phyloP scores from a whole-genome alignment of 2,888 invertebrate genomes.

The Cerceris ruficornis region DNA sequence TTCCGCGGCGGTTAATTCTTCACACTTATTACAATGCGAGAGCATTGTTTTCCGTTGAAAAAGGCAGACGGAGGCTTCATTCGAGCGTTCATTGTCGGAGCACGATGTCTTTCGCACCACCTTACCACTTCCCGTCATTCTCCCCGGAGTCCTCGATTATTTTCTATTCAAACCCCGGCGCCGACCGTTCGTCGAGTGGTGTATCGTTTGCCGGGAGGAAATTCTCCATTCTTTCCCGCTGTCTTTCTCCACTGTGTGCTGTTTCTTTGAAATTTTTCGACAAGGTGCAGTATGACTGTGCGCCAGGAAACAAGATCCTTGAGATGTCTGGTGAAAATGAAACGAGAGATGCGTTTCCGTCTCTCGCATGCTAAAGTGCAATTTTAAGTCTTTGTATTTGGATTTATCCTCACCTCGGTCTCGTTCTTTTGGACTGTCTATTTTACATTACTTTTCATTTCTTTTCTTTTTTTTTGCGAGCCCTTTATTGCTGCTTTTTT shows the following conservation, averaged over 20 bases:
- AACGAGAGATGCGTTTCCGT: too few relatives aligned
- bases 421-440: too few relatives aligned
- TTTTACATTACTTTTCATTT: too few relatives aligned
- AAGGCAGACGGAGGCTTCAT: slow-evolving; percentile 22
- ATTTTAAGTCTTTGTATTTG: too few relatives aligned
- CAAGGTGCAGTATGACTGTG: background rate
- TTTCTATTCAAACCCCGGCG: slow-evolving; percentile 54
- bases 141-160: slow-evolving; percentile 51
- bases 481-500: too few relatives aligned
- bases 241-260: background rate
- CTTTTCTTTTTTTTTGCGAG: too few relatives aligned
- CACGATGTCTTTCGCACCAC: slow-evolving; percentile 37
- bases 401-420: too few relatives aligned
- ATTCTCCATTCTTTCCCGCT: slow-evolving; percentile 28
- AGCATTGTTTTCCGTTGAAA: slow-evolving; percentile 41
- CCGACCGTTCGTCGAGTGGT: slow-evolving; percentile 25
- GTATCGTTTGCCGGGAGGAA: slow-evolving; percentile 30
- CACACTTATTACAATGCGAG: slow-evolving; percentile 14
- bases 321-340: too few relatives aligned
- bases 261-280: background rate
- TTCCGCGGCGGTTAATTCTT: slow-evolving; percentile 36
- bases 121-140: slow-evolving; percentile 53
- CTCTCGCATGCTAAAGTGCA: too few relatives aligned
- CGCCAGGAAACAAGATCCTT: too few relatives aligned
- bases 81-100: slow-evolving; percentile 28